phyloP scores from a whole-genome alignment of 2,888 invertebrate genomes.

The Gnatocerus cornutus region DNA sequence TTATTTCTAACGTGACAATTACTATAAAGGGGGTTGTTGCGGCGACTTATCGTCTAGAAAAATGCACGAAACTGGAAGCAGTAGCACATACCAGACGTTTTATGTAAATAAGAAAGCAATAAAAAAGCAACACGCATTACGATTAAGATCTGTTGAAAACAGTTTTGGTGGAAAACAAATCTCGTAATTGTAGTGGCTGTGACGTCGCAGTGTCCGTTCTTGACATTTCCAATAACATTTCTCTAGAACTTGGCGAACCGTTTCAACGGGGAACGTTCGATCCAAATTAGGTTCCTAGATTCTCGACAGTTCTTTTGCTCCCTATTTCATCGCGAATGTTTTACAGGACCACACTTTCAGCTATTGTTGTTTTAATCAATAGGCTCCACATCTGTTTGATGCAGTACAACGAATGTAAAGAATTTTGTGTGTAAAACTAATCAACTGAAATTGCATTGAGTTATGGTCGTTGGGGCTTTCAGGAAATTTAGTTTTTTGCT shows the following conservation, averaged over 20 bases:
- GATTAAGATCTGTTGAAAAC: slow-evolving; percentile 30
- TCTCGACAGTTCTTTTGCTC: slow-evolving; percentile 17
- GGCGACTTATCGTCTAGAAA: slow-evolving; percentile 8
- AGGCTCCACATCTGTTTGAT: slow-evolving; percentile 4
- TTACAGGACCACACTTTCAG: not conserved
- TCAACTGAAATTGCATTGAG: no score
- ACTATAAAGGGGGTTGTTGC: slow-evolving; percentile 1
- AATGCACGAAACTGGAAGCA: slow-evolving; percentile 12
- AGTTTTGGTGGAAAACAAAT: slow-evolving; percentile 17
- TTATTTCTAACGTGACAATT: slow-evolving; percentile 23
- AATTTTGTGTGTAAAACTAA: not conserved
- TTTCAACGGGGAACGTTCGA: slow-evolving; percentile 8
- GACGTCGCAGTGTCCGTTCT: not conserved
- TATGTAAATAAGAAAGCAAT: slow-evolving; percentile 22
- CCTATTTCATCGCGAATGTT: slow-evolving; percentile 9
- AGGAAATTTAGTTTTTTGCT: slow-evolving; percentile 10
- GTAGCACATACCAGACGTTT: slow-evolving; percentile 26
- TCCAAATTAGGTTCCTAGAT: slow-evolving; percentile 15
- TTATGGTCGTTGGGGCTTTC: not conserved
- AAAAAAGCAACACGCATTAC: slow-evolving; percentile 13
- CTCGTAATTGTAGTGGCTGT: not conserved
- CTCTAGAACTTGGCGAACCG: slow-evolving; percentile 14
- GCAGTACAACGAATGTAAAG: not conserved
- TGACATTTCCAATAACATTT: slow-evolving; percentile 18
- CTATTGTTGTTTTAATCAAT: slow-evolving; percentile 23